phyloP scores from a whole-genome alignment of 1,140 invertebrate genomes.

The Amyelois transitella region DNA sequence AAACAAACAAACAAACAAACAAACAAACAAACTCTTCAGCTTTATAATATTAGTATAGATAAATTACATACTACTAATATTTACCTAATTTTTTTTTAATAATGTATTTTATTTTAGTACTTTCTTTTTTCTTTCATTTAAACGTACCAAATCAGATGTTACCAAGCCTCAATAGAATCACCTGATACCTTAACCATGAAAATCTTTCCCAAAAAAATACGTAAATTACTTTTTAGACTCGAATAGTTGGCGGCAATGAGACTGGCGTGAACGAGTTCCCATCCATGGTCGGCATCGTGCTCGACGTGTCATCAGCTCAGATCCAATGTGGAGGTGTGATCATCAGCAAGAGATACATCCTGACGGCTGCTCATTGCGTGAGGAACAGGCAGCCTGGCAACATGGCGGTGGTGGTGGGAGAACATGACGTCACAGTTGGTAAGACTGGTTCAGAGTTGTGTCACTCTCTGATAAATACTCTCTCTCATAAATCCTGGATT shows the following conservation, averaged over 20 bases:
- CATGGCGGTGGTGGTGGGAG: constrained; percentile 75
- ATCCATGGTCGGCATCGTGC: constrained; percentile 77
- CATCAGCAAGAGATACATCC: constrained; percentile 75
- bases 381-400: constrained; percentile 7
- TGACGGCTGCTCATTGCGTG: constrained; percentile 83
- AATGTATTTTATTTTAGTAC: no score
- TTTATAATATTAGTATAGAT: no score
- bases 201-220: no score
- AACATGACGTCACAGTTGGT: constrained; percentile 61
- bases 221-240: constrained; percentile 56
- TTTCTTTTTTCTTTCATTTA: no score
- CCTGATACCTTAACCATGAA: no score
- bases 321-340: constrained; percentile 81
- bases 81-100: no score
- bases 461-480: neutral
- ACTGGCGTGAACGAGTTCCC: constrained; percentile 79
- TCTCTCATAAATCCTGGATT: no score
- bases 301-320: constrained; percentile 32
- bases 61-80: no score
- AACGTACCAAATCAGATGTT: no score
- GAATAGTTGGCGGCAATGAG: constrained; percentile 78
- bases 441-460: neutral
- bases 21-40: no score
- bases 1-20: no score
- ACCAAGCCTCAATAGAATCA: no score